Evolutionary conservation across 2,888 invertebrate genomes (phyloP).

Genomic region (Chirona hameri): DNA sequence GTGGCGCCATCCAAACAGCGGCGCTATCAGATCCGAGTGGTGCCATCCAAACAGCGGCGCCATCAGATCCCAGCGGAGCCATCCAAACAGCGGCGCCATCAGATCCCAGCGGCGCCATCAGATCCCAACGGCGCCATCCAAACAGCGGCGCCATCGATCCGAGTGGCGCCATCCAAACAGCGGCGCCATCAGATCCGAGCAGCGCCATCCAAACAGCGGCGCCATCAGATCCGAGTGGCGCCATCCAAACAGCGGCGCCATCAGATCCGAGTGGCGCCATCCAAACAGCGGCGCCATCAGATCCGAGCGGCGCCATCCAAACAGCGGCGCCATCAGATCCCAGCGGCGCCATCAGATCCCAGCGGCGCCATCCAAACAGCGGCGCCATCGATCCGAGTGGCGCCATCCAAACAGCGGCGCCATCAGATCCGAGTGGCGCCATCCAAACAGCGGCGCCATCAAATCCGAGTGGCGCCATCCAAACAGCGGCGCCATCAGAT

Average conservation of each 20-base stretch:
- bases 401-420: background rate
- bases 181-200: background rate
- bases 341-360: background rate
- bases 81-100: background rate
- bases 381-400: background rate
- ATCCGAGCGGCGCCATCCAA: background rate
- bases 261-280: background rate
- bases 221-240: background rate
- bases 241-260: background rate
- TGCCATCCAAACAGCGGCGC: background rate
- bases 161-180: background rate
- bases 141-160: background rate
- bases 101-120: background rate
- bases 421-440: background rate
- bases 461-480: background rate
- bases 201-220: background rate
- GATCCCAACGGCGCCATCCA: background rate
- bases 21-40: no score
- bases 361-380: background rate
- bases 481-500: no score
- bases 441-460: no score
- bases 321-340: background rate
- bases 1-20: background rate
- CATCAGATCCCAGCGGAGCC: background rate
- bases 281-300: no score